Conservation (phyloP, 2,888 invertebrate genomes). For the Drosophila greeni region DNA sequence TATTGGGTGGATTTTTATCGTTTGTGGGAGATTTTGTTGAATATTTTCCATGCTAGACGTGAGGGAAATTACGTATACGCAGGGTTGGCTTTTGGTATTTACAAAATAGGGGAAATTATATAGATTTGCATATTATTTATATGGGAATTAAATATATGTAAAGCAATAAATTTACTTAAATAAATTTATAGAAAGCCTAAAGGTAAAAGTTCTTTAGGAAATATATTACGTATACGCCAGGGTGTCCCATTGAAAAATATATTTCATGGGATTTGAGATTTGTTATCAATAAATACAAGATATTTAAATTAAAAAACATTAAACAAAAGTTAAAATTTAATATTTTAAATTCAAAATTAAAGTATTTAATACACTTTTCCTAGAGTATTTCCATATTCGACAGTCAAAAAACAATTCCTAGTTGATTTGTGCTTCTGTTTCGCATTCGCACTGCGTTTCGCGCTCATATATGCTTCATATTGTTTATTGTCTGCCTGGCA, state of each 20-base stretch:
- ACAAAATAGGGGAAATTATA: background rate
- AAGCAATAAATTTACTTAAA: background rate
- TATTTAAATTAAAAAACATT: background rate
- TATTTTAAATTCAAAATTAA: background rate
- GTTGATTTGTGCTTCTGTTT: conserved; percentile 46
- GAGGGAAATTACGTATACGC: conserved; percentile 1
- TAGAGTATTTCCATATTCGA: conserved; percentile 24
- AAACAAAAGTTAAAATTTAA: background rate
- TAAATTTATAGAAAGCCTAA: background rate
- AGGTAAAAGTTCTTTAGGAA: background rate
- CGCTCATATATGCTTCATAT: conserved; percentile 56
- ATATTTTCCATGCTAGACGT: background rate
- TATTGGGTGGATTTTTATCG: no score
- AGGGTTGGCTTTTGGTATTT: background rate
- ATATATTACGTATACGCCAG: conserved; percentile 1
- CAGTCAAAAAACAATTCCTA: background rate
- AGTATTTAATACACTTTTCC: conserved; percentile 6
- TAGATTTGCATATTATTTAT: background rate
- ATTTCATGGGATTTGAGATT: background rate
- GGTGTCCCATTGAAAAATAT: conserved; percentile 11
- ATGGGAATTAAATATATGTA: background rate
- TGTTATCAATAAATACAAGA: background rate
- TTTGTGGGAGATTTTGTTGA: background rate
- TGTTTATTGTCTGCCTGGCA: conserved; percentile 52
- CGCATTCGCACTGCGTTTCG: conserved; percentile 63